Conservation (phyloP, 1,140 invertebrate genomes). For the Nymphalis io region DNA sequence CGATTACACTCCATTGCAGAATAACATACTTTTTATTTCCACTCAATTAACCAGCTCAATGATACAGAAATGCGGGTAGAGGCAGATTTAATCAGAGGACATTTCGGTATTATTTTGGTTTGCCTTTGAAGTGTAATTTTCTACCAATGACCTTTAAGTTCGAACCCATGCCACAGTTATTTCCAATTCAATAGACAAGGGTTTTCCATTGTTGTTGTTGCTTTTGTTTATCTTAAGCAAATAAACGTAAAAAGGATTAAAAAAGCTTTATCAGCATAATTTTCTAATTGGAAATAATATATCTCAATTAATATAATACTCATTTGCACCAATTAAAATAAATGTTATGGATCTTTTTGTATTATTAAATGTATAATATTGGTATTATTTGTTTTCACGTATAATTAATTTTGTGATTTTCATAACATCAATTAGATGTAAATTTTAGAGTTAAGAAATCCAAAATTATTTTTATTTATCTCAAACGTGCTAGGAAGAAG, state of each 20-base stretch:
- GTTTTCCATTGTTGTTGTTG: slow-evolving; percentile 33
- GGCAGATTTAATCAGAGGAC: slow-evolving; percentile 64
- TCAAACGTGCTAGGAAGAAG: too few species aligned
- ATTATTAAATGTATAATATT: neutral
- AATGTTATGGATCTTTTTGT: too few species aligned
- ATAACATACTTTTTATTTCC: slow-evolving; percentile 45
- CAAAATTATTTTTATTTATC: too few species aligned
- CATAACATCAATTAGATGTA: too few species aligned
- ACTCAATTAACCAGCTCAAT: slow-evolving; percentile 61
- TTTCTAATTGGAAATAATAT: neutral
- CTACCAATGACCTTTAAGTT: slow-evolving; percentile 38
- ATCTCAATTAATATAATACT: neutral
- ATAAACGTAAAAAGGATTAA: neutral
- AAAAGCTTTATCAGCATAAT: neutral
- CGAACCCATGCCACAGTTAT: slow-evolving; percentile 48
- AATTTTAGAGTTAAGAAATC: too few species aligned
- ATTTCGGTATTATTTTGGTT: slow-evolving; percentile 54
- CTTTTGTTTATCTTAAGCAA: neutral
- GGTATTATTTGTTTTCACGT: too few species aligned
- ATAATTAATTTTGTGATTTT: too few species aligned
- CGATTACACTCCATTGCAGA: slow-evolving; percentile 1
- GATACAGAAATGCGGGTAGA: slow-evolving; percentile 58
- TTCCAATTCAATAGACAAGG: slow-evolving; percentile 46
- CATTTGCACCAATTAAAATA: neutral
- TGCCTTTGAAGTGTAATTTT: slow-evolving; percentile 66